Percentiles rank a stretch among this genome's conserved stretches.
These are phyloP conservation scores for Myopa tessellatipennis DNA, from an alignment of 2,888 invertebrate species.

Conservation along the genomic window DNA sequence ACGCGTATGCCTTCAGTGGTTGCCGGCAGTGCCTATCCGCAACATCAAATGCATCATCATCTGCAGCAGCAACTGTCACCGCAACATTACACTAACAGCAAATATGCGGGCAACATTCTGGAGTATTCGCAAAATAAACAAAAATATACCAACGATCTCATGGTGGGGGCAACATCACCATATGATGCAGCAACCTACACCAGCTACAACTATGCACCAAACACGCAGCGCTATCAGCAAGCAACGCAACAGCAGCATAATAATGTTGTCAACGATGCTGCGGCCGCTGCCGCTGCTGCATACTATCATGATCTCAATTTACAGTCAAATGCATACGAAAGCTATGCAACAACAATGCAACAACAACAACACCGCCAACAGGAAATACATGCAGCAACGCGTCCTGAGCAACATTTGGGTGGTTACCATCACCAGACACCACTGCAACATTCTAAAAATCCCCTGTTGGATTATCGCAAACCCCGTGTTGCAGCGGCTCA, in stretches of 20 bases:
- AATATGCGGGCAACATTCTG: constrained; percentile 40
- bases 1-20: constrained; percentile 44
- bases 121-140: constrained; percentile 51
- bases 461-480: constrained; percentile 57
- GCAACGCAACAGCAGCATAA: constrained; percentile 39
- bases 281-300: constrained; percentile 33
- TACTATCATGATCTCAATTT: constrained; percentile 59
- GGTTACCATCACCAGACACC: not conserved
- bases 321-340: constrained; percentile 50
- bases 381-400: constrained; percentile 33
- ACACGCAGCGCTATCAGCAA: constrained; percentile 46
- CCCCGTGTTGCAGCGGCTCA: constrained; percentile 37
- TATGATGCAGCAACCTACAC: constrained; percentile 48
- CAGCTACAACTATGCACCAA: constrained; percentile 34
- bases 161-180: constrained; percentile 37
- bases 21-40: not conserved
- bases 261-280: constrained; percentile 11
- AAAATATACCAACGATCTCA: constrained; percentile 61
- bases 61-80: constrained; percentile 39
- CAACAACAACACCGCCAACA: not conserved
- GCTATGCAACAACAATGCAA: constrained; percentile 45
- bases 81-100: constrained; percentile 35
- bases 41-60: constrained; percentile 43
- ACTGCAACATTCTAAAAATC: constrained; percentile 42
- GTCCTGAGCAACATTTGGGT: constrained; percentile 39